Conservation (phyloP, 2,113 vertebrate species). For the Colius striatus region DNA sequence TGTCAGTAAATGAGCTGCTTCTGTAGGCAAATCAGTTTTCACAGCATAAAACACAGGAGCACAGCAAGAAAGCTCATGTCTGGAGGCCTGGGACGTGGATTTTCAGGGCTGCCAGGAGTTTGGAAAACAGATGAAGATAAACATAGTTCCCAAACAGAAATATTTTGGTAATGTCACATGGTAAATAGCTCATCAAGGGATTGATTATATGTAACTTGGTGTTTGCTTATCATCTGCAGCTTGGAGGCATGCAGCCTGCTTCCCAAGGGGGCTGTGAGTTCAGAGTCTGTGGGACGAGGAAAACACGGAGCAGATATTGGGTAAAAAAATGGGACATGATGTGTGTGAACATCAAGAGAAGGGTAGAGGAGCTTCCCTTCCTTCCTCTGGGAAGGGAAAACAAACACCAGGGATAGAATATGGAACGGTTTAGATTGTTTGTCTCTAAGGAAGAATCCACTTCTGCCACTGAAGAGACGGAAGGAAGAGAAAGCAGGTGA, state of each 20-base stretch:
- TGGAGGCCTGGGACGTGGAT: neutral
- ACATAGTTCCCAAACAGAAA: constrained; percentile 15
- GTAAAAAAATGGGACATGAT: neutral
- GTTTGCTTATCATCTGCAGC: constrained; percentile 40
- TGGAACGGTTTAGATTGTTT: neutral
- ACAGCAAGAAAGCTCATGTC: neutral
- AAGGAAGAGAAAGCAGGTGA: neutral
- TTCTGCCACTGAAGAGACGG: neutral
- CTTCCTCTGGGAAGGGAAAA: neutral
- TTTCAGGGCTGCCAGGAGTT: neutral
- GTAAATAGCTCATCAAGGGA: constrained; percentile 30
- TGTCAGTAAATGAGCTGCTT: neutral
- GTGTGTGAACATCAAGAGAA: neutral
- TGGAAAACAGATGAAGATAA: constrained; percentile 16
- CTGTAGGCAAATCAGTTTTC: neutral
- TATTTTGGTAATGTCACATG: constrained; percentile 32
- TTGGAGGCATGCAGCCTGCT: accelerated
- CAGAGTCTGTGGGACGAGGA: neutral
- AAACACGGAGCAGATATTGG: neutral
- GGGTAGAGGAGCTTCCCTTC: neutral
- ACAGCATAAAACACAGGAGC: neutral
- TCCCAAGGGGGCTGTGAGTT: neutral
- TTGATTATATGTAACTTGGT: neutral
- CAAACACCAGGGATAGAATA: accelerated
- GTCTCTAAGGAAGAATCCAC: neutral